phyloP scores from a whole-genome alignment of 2,888 invertebrate genomes.

The Pristionchus exspectatus region DNA sequence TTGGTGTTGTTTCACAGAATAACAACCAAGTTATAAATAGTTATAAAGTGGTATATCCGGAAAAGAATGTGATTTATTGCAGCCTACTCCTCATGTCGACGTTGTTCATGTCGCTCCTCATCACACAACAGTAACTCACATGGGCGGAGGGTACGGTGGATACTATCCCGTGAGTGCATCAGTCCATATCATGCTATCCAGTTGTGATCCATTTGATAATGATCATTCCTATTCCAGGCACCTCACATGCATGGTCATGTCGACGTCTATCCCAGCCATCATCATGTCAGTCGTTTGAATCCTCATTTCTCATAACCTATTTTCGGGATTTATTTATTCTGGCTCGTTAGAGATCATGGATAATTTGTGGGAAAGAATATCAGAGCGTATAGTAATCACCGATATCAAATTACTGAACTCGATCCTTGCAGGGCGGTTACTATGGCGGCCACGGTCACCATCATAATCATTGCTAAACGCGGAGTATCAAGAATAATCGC shows the following conservation, averaged over 20 bases:
- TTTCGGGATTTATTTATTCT: not conserved
- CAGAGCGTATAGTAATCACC: too few relatives aligned
- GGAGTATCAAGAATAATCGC: not conserved
- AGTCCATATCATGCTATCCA: not conserved
- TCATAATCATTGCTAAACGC: slow-evolving; percentile 2
- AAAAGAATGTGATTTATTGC: not conserved
- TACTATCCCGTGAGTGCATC: not conserved
- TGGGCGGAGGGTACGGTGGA: slow-evolving; percentile 28
- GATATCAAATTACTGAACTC: too few relatives aligned
- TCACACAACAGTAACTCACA: slow-evolving; percentile 37
- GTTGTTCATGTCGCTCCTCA: slow-evolving; percentile 36
- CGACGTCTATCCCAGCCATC: slow-evolving; percentile 32
- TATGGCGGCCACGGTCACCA: not conserved
- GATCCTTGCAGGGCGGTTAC: not conserved
- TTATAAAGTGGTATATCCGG: not conserved
- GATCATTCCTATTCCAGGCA: not conserved
- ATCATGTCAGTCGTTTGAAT: not conserved
- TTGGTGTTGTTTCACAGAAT: too few relatives aligned
- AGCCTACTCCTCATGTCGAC: slow-evolving; percentile 41
- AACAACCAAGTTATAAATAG: not conserved
- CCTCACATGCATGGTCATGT: slow-evolving; percentile 26
- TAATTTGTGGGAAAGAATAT: too few relatives aligned
- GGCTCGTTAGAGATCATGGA: too few relatives aligned
- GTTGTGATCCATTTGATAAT: not conserved
- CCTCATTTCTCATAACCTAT: too few relatives aligned